phyloP scores from a whole-genome alignment of 1,140 invertebrate genomes.

The Muscidifurax raptorellus region DNA sequence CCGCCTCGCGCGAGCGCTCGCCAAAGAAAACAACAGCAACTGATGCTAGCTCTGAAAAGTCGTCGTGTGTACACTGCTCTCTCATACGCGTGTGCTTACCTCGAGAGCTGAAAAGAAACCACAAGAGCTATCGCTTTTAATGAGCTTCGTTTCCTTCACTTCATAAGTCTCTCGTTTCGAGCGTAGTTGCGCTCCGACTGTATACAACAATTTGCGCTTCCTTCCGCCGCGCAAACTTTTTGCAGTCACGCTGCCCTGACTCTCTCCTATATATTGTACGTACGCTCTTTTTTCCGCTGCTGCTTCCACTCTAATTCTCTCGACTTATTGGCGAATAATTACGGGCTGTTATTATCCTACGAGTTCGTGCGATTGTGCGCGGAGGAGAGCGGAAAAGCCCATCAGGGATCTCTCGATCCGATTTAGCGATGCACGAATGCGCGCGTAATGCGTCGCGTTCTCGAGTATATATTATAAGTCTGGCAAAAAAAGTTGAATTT shows the following conservation, averaged over 20 bases:
- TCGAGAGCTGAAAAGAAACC: constrained; percentile 21
- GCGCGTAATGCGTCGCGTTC: too few relatives aligned
- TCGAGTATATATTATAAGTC: too few relatives aligned
- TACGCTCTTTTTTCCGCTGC: not conserved
- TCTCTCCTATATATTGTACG: not conserved
- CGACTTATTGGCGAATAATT: not conserved
- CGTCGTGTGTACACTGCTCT: not conserved
- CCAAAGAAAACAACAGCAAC: not conserved
- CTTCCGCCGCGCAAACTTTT: constrained; percentile 36
- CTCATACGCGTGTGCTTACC: not conserved
- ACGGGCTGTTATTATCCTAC: too few relatives aligned
- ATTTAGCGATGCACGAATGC: too few relatives aligned
- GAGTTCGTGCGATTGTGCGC: too few relatives aligned
- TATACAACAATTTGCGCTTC: constrained; percentile 35
- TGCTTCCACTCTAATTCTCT: not conserved
- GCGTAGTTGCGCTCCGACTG: not conserved
- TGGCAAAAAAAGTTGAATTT: not conserved
- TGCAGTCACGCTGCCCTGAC: not conserved
- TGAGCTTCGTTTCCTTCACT: constrained; percentile 44
- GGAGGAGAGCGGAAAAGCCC: too few relatives aligned
- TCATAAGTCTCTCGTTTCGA: constrained; percentile 27
- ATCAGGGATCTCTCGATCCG: too few relatives aligned
- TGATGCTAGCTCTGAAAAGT: not conserved
- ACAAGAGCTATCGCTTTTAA: constrained; percentile 35
- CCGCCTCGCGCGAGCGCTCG: too few relatives aligned